phyloP scores from a whole-genome alignment of 2,888 invertebrate genomes.

The Clepsis dumicolana region DNA sequence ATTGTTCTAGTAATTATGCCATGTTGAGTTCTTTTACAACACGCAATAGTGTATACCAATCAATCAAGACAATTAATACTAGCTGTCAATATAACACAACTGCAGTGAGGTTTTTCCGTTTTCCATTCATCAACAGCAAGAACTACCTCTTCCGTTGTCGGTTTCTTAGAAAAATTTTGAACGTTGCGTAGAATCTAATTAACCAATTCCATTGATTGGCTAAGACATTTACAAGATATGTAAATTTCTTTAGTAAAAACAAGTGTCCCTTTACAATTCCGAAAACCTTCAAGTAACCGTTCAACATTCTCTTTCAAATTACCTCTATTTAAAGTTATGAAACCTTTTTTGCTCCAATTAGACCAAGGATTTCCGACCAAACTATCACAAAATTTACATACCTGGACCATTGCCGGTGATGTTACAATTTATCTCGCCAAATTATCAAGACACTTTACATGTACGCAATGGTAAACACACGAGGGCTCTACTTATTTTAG shows the following conservation, averaged over 20 bases:
- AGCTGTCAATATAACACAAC: background rate
- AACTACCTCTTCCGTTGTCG: background rate
- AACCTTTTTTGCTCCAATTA: conserved; percentile 29
- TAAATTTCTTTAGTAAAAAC: conserved; percentile 5
- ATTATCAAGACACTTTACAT: conserved; percentile 13
- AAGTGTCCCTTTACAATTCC: conserved; percentile 16
- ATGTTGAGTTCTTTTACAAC: background rate
- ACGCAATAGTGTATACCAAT: background rate
- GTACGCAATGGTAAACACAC: background rate
- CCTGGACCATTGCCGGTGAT: conserved; percentile 22
- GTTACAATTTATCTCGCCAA: conserved; percentile 14
- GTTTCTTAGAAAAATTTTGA: background rate
- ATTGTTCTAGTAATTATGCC: background rate
- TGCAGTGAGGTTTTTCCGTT: background rate
- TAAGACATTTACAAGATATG: background rate
- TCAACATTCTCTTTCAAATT: conserved; percentile 23
- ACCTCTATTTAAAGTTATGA: conserved; percentile 15
- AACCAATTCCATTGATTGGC: background rate
- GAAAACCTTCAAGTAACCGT: conserved; percentile 26
- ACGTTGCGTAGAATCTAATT: background rate
- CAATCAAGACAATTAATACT: background rate
- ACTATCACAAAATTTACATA: conserved; percentile 39
- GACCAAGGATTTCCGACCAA: conserved; percentile 33
- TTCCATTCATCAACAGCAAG: background rate
- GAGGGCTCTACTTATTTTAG: conserved; percentile 12